These are phyloP conservation scores for Bimastos eiseni DNA, from an alignment of 2,888 invertebrate genomes.

Conservation along the genomic window DNA sequence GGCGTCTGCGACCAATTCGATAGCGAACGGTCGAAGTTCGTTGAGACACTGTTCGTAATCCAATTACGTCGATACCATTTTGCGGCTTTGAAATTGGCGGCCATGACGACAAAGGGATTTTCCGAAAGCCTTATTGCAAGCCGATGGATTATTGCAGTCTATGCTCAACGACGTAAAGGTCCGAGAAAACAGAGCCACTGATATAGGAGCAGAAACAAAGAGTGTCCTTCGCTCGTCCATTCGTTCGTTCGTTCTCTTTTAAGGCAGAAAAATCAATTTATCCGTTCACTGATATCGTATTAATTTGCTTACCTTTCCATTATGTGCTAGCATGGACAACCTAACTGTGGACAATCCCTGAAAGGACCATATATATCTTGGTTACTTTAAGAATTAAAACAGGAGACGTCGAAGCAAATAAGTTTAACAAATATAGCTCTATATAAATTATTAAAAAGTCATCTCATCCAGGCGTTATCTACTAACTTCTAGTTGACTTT, in stretches of 20 bases:
- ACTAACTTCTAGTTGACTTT: too few relatives aligned
- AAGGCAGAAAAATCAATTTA: too few relatives aligned
- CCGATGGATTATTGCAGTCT: neutral
- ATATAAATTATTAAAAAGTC: too few relatives aligned
- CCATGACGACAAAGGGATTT: constrained; percentile 13
- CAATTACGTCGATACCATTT: neutral
- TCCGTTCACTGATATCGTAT: neutral
- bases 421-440: too few relatives aligned
- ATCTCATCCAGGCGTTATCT: too few relatives aligned
- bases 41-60: constrained; percentile 9
- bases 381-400: too few relatives aligned
- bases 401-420: too few relatives aligned
- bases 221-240: neutral
- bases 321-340: too few relatives aligned
- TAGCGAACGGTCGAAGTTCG: neutral
- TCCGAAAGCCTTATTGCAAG: neutral
- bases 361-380: too few relatives aligned
- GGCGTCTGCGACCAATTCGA: neutral
- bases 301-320: too few relatives aligned
- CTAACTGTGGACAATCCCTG: too few relatives aligned
- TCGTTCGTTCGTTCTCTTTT: neutral
- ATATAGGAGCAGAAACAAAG: neutral
- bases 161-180: neutral
- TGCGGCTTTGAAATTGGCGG: neutral
- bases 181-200: neutral